Conservation (phyloP, 35 echinoderm and acorn worm genomes). For the Ophioderma brevispina region DNA sequence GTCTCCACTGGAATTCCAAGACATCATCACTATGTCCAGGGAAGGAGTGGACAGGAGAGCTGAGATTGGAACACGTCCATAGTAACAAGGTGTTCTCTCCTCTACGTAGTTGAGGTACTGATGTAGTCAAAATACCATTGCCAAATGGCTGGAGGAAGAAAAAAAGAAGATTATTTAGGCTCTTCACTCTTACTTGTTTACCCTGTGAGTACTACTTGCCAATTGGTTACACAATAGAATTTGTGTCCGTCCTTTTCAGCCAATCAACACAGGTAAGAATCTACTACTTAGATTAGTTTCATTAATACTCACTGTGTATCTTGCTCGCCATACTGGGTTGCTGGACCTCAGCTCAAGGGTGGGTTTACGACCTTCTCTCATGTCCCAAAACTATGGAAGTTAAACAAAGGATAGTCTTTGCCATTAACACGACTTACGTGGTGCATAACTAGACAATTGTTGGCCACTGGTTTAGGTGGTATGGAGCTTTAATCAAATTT, state of each 20-base stretch:
- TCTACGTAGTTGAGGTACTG: constrained; percentile 80
- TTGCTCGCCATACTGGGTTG: constrained; percentile 67
- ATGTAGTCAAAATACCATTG: constrained; percentile 82
- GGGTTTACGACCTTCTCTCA: constrained; percentile 43
- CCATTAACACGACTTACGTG: too few species aligned
- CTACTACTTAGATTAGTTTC: background rate
- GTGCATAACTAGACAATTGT: too few species aligned
- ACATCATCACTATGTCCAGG: constrained; percentile 91
- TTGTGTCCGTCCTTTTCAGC: too few species aligned
- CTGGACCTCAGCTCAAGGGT: constrained; percentile 57
- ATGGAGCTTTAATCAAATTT: too few species aligned
- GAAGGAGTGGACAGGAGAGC: constrained; percentile 75
- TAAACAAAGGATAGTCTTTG: too few species aligned
- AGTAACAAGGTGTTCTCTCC: constrained; percentile 86
- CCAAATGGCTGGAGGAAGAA: constrained; percentile 91
- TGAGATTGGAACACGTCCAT: constrained; percentile 74
- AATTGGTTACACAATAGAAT: too few species aligned
- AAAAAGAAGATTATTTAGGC: too few species aligned
- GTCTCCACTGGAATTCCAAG: constrained; percentile 95
- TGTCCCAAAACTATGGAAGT: constrained; percentile 96
- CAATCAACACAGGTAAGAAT: too few species aligned
- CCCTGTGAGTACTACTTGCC: too few species aligned
- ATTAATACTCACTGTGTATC: constrained; percentile 77
- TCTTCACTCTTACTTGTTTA: too few species aligned
- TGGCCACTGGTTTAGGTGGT: too few species aligned